phyloP scores from a whole-genome alignment of 2,797 vertebrate genomes.

The Arctocebus calabarensis region DNA sequence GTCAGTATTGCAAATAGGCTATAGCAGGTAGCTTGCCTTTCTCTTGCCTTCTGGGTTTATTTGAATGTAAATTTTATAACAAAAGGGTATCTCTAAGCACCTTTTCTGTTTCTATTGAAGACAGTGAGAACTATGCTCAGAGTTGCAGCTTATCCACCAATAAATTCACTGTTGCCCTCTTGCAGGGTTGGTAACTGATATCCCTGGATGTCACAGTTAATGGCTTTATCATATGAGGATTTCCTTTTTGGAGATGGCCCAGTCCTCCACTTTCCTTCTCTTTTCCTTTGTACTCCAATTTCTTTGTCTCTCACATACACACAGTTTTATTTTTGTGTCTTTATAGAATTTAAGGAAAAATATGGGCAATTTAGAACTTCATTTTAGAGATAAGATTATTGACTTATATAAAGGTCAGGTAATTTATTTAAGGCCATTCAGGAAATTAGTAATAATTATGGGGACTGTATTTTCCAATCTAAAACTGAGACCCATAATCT shows the following conservation, averaged over 20 bases:
- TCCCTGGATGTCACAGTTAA: background rate
- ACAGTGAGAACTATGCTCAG: constrained; percentile 58
- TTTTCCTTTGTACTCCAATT: background rate
- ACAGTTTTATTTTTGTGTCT: background rate
- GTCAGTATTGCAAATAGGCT: constrained; percentile 75
- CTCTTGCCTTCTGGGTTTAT: constrained; percentile 79
- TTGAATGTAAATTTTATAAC: constrained; percentile 74
- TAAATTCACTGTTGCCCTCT: constrained; percentile 25
- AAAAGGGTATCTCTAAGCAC: constrained; percentile 69
- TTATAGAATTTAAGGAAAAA: constrained; percentile 41
- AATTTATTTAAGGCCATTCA: constrained; percentile 21
- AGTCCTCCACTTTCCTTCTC: background rate
- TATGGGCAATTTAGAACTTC: constrained; percentile 17
- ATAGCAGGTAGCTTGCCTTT: constrained; percentile 62
- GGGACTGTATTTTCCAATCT: background rate
- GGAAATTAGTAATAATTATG: constrained; percentile 40
- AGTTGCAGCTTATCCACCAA: constrained; percentile 63
- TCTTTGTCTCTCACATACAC: background rate
- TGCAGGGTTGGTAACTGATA: background rate
- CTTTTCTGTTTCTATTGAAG: constrained; percentile 73
- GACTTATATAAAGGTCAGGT: constrained; percentile 18
- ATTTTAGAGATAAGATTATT: constrained; percentile 27
- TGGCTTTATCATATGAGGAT: background rate
- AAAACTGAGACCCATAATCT: constrained; percentile 8
- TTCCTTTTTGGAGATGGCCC: background rate